Conservation (phyloP, 2,113 vertebrate species). For the Cyprinodon tularosa region DNA sequence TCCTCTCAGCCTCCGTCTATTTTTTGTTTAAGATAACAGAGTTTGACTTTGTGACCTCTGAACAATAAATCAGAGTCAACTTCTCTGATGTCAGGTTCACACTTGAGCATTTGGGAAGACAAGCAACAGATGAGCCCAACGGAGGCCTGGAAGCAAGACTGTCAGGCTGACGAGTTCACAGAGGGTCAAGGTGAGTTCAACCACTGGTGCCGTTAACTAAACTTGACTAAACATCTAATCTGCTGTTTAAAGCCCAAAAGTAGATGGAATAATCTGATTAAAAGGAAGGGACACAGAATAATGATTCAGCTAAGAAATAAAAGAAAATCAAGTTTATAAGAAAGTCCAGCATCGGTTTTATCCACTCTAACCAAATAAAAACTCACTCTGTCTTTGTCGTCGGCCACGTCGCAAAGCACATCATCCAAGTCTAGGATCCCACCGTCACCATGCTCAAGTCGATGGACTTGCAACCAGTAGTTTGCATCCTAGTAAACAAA, state of each 20-base stretch:
- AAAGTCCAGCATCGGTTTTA: constrained; percentile 4
- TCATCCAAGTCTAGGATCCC: constrained; percentile 95
- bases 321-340: not conserved
- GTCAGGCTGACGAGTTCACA: not conserved
- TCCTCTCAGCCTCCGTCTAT: not conserved
- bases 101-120: not conserved
- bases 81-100: not conserved
- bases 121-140: not conserved
- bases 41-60: constrained; percentile 11
- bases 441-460: constrained; percentile 92
- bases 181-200: not conserved
- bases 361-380: not conserved
- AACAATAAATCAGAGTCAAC: constrained; percentile 7
- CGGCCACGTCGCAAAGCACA: constrained; percentile 92
- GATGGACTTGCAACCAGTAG: constrained; percentile 96
- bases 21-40: not conserved
- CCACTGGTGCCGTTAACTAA: not conserved
- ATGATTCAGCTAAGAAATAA: not conserved
- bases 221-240: too few species aligned
- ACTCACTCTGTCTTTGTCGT: constrained; percentile 97
- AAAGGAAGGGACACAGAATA: too few species aligned
- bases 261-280: too few species aligned
- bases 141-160: not conserved
- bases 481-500: constrained; percentile 81
- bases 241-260: too few species aligned